Evolutionary conservation across 2,888 invertebrate genomes (phyloP), one percentile per base, ranked within the genome.

Genomic region (Sminthurides aquaticus): DNA sequence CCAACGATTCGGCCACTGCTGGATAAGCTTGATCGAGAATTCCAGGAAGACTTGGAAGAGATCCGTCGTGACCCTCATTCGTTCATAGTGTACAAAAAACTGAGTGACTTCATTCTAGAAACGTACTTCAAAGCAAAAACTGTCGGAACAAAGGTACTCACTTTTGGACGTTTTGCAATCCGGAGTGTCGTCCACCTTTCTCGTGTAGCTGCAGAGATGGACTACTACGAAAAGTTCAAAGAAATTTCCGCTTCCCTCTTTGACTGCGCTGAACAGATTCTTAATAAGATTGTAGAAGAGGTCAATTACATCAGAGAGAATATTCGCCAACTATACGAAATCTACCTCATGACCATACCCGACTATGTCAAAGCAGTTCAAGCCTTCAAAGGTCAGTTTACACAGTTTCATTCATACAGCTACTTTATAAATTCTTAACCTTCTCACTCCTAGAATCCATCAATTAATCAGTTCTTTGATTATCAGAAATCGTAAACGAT

Each of bases 21-120:
- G 28, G 25, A 57, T 2, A 62, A 62, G 49, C 25, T 62, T 22
- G 57, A 62, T 11, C 18, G 34, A 20, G 63, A 58, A 58, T 49
- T 52, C 29, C 57, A 58, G 49, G 63, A 58, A 43, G 27, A 64
- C 49, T 24, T 64, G 2, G 57, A 62, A 62, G 57, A 57, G 20
- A 62, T 62, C 25, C 62, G 43, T n/a, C 22, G 22, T 2, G 27
- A 57, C 34, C 49, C 62, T 48, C 62, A 57, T 3, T 62, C 62
- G 1, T 56, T 18, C 22, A 3, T 62, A 1, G 48, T 62, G 11
- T 62, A 62, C 22, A 49, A 56, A 25, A 34, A 22, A 43, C 2
- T 57, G 1, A 57, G 57, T 34, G 43, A 26, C 8, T 26, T 22
- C 11, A 3, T 62, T 1, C 34, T 57, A n/a, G 24, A 57, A 2